Evolutionary conservation across 2,113 vertebrate species (phyloP), one percentile per base, ranked within the genome.

Genomic region (Arothron firmamentum): DNA sequence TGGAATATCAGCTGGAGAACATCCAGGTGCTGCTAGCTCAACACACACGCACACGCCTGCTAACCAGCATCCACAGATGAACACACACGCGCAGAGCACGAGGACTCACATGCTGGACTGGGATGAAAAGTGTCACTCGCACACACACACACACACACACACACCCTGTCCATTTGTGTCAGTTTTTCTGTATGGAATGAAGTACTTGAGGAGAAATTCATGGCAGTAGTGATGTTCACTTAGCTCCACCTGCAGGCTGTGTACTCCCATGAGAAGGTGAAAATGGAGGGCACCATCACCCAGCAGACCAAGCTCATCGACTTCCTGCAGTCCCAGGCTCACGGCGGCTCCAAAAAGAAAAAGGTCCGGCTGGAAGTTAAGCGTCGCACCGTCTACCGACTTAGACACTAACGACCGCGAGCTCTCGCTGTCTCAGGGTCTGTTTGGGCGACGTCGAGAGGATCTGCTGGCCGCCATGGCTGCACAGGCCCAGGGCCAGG

Each of bases 231-330:
- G 81, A 88, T 87, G 80, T 87, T 84, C 78, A 83, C 64, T 84
- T 88, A 87, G 87, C 85, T 88, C 88, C 84, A 85, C 84, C 90
- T 85, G 77, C 89, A 99, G 97, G 96, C 95, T 82, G 94, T 96
- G 70, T 98, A 94, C 90, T 98, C 96, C 79, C 96, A 99, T 75
- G 97, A 99, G 87, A 98, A 98, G 85, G 95, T 98, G 88, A 98
- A 99, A 92, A 95, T 99, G 97, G 96, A 98, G 81, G 97, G 97
- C 61, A 98, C 97, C 72, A 99, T 99, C 91, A 96, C 96, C 62
- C 97, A 99, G 83, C 97, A 99, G 90, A 98, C 93, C 81, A 99
- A 99, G 86, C 95, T 99, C 76, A 99, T 99, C 57, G 97, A 99
- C 89, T 98, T 99, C 82, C 92, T 99, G 34, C 97, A 99, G 92